These are phyloP conservation scores for Chaenodraco wilsoni DNA, from an alignment of 2,797 vertebrate species.

Conservation along the genomic window DNA sequence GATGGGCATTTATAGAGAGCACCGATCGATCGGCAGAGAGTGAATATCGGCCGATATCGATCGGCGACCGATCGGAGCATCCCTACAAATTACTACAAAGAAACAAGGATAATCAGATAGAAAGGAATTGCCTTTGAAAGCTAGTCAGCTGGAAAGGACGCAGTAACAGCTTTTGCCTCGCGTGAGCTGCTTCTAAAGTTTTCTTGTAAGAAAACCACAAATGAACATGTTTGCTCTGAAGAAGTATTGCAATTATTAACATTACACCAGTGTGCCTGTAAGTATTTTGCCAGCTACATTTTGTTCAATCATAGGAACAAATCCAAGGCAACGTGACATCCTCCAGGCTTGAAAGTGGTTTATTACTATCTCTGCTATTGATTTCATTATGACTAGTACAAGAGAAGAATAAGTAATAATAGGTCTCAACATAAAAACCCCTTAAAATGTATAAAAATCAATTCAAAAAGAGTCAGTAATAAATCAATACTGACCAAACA, in stretches of 20 bases:
- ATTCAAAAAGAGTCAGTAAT: conserved; percentile 33
- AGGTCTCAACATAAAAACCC: conserved; percentile 27
- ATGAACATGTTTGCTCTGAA: conserved; percentile 22
- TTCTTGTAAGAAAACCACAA: conserved; percentile 4
- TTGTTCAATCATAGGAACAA: conserved; percentile 37
- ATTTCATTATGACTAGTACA: conserved; percentile 33
- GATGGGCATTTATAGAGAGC: no score
- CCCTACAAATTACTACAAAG: conserved; percentile 31
- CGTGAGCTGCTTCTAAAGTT: conserved; percentile 6
- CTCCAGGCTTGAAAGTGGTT: conserved; percentile 10
- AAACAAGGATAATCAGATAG: conserved; percentile 29
- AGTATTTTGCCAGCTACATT: conserved; percentile 18
- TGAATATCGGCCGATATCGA: no score
- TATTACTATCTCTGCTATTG: conserved; percentile 35
- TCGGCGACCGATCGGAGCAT: no score
- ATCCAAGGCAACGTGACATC: conserved; percentile 10
- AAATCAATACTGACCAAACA: conserved; percentile 31
- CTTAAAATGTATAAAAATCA: conserved; percentile 41
- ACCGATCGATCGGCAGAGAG: no score
- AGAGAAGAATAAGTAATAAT: conserved; percentile 27
- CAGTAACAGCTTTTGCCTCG: conserved; percentile 6
- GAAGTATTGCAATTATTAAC: conserved; percentile 19
- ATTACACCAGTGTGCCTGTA: conserved; percentile 5
- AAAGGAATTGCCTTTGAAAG: conserved; percentile 41
- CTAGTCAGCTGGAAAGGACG: conserved; percentile 29